Base-by-base conservation (phyloP, 2,113 vertebrate species). In the Oncorhynchus mykiss region DNA sequence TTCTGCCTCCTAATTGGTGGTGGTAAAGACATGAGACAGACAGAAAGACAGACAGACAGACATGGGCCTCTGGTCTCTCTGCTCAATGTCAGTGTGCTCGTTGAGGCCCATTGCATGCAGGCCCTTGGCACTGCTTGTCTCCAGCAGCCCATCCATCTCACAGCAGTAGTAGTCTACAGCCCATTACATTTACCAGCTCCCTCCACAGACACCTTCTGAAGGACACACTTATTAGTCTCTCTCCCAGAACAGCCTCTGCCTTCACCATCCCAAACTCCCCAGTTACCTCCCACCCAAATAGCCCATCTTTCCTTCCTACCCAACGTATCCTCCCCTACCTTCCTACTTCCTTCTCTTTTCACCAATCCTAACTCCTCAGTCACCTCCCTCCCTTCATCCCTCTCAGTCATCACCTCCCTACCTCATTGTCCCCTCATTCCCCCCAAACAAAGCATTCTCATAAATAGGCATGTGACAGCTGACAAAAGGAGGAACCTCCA, bases 381-480 rank as follows among this genome's bases (percentile, higher is more conserved):
- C 51, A 54, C 51, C 51, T 51, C 49, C 14, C 22, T 34, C 66
- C 54, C 60, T 73, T 27, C 27, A 27, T 45, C 39, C 39, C 29
- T 22, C 66, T 68, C 75, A 72, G 16, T 12, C 67, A 25, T 75
- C 68, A 39, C 31, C 54, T 51, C 68, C 66, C 82, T 73, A 51
- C 66, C 65, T 75, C 80, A 79, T 86, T 90, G 82, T 88, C 34
- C 72, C 34, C 6, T 9, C 66, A 24, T 25, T 77, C 84, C 81
- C 81, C 78, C 18, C 20, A 49, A 86, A 89, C 75, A 89, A 88
- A 83, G 80, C 73, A 71, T 82, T 83, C 87, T 89, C 87, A 88
- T 87, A 90, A 91, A 91, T 88, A 91, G 81, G 80, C 85, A 87
- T 87, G 87, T 80, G 82, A 82, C 84, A 82, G 76, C 84, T 79